Conservation (phyloP, 2,888 invertebrate genomes). For the Acanthosepion lycidas region DNA sequence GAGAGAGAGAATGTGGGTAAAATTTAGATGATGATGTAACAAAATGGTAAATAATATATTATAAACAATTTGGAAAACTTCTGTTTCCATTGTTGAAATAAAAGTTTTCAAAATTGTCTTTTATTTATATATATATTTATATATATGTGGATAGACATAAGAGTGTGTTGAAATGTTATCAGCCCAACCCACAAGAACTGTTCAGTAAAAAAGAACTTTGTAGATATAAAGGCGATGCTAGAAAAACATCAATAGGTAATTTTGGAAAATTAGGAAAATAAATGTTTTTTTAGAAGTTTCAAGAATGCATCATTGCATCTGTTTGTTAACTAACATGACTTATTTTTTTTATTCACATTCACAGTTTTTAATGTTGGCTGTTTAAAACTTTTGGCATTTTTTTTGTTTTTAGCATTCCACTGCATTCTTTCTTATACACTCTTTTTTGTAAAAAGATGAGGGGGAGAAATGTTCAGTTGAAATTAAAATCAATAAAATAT, state of each 20-base stretch:
- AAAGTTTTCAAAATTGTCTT: too few relatives aligned
- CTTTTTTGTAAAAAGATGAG: neutral
- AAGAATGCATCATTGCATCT: neutral
- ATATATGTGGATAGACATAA: neutral
- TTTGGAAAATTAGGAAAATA: neutral
- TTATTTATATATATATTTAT: neutral
- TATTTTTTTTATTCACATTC: neutral
- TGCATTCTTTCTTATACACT: neutral
- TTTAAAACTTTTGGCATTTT: neutral
- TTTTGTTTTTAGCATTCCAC: neutral
- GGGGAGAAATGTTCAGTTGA: too few relatives aligned
- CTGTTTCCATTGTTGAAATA: too few relatives aligned
- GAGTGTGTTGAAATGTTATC: neutral
- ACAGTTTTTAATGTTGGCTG: neutral
- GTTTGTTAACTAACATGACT: neutral
- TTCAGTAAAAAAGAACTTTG: too few relatives aligned
- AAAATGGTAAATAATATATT: too few relatives aligned
- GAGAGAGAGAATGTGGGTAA: too few relatives aligned
- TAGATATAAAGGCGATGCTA: neutral
- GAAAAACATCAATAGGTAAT: neutral
- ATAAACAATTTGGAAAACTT: too few relatives aligned
- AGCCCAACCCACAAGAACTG: too few relatives aligned
- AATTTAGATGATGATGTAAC: too few relatives aligned
- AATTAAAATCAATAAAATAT: neutral
- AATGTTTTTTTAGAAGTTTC: neutral